Percentiles rank a stretch among this genome's conserved stretches.
phyloP scores from a whole-genome alignment of 2,797 vertebrate genomes.

The Ataeniobius toweri region DNA sequence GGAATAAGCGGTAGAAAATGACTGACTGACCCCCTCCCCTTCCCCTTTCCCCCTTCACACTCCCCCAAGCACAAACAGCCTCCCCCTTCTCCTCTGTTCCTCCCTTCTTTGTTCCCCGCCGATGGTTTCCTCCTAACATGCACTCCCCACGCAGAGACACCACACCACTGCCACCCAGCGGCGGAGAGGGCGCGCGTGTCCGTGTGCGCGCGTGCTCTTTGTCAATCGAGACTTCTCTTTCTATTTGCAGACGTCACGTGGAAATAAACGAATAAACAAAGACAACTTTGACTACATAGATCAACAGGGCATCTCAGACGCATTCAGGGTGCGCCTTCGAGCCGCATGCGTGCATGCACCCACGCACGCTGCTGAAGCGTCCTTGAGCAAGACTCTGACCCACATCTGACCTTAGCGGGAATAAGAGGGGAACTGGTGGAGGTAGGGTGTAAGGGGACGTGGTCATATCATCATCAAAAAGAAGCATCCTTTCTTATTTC shows the following conservation, averaged over 20 bases:
- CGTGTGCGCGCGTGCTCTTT: constrained; percentile 52
- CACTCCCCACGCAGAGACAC: constrained; percentile 50
- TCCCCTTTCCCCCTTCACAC: constrained; percentile 1
- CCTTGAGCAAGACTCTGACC: constrained; percentile 76
- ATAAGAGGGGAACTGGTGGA: background rate
- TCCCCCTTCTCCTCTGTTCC: constrained; percentile 23
- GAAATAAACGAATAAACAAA: background rate
- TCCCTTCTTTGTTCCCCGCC: constrained; percentile 70
- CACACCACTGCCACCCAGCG: constrained; percentile 85
- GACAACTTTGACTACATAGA: background rate
- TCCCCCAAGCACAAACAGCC: constrained; percentile 6
- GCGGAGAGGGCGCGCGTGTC: constrained; percentile 41
- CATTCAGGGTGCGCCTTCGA: no score
- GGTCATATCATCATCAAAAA: constrained; percentile 23
- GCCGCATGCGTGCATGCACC: background rate
- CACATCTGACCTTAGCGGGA: constrained; percentile 51
- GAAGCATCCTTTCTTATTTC: constrained; percentile 12
- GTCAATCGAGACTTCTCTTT: constrained; percentile 2
- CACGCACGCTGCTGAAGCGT: constrained; percentile 48
- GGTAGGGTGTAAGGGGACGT: constrained; percentile 2
- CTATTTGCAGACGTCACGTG: background rate
- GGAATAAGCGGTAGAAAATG: no score
- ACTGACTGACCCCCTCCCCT: background rate
- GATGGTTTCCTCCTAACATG: constrained; percentile 40
- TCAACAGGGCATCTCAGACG: background rate